Percentiles rank a stretch among this genome's conserved stretches.
These are phyloP conservation scores for Glaucomys volans DNA, from an alignment of 2,113 vertebrate species.

Conservation along the genomic window DNA sequence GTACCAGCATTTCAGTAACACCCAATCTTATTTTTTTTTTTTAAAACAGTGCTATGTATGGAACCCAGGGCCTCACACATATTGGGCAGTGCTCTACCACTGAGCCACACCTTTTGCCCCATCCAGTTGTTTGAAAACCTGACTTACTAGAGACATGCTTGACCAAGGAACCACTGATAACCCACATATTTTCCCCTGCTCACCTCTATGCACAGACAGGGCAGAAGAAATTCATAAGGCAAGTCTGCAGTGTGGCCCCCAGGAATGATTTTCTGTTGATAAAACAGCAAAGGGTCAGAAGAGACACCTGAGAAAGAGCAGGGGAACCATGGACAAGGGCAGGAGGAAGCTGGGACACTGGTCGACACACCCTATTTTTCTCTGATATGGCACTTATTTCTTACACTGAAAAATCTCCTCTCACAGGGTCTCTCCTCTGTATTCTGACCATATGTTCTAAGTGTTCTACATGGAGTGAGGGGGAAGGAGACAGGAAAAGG, in stretches of 20 bases:
- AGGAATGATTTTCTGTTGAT: slow-evolving; percentile 76
- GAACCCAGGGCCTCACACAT: neutral
- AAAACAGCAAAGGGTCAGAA: neutral
- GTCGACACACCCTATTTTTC: neutral
- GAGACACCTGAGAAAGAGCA: neutral
- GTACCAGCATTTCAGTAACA: neutral
- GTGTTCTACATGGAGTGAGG: neutral
- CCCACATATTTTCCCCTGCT: neutral
- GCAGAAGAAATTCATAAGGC: slow-evolving; percentile 86
- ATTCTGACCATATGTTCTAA: neutral
- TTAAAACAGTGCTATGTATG: neutral
- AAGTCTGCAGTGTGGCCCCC: slow-evolving; percentile 78
- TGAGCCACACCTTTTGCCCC: neutral
- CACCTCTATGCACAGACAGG: slow-evolving; percentile 90
- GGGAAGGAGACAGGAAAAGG: neutral
- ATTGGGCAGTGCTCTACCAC: neutral
- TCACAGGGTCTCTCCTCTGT: neutral
- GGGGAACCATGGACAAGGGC: neutral
- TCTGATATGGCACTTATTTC: neutral
- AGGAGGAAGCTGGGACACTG: neutral
- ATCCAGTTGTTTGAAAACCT: neutral
- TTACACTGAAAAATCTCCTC: neutral
- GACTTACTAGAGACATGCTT: neutral
- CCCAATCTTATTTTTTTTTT: neutral
- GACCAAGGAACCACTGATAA: neutral